These are phyloP conservation scores for Drosophila sulfurigaster DNA, from an alignment of 1,140 invertebrate species.

Conservation along the genomic window DNA sequence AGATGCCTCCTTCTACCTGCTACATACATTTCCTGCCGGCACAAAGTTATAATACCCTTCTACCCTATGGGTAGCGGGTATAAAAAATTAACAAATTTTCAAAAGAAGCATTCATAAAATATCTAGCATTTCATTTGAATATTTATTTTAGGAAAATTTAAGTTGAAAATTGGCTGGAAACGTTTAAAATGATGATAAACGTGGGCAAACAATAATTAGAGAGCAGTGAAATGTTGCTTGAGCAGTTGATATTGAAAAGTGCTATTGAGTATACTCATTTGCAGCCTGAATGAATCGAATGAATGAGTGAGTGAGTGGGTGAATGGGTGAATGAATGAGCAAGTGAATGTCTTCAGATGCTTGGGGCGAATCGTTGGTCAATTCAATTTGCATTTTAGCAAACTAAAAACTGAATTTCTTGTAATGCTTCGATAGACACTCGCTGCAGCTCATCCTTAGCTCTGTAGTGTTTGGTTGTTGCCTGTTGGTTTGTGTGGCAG, in stretches of 20 bases:
- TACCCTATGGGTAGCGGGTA: no score
- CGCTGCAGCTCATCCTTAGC: slow-evolving; percentile 14
- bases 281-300: slow-evolving; percentile 17
- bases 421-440: slow-evolving; percentile 62
- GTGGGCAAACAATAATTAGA: slow-evolving; percentile 4
- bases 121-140: no score
- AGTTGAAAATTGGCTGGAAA: neutral
- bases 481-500: neutral
- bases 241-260: neutral
- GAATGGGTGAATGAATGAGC: neutral
- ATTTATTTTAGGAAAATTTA: no score
- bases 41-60: no score
- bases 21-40: no score
- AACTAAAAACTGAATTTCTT: slow-evolving; percentile 58
- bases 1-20: no score
- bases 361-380: slow-evolving; percentile 16
- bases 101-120: no score
- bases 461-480: neutral
- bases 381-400: slow-evolving; percentile 52
- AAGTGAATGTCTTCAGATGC: slow-evolving; percentile 6
- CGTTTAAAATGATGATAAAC: neutral
- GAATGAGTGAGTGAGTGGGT: neutral
- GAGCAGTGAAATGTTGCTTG: neutral
- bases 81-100: no score
- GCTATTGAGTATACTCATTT: slow-evolving; percentile 21